phyloP scores from a whole-genome alignment of 2,888 invertebrate species.

The Eupithecia inturbata region DNA sequence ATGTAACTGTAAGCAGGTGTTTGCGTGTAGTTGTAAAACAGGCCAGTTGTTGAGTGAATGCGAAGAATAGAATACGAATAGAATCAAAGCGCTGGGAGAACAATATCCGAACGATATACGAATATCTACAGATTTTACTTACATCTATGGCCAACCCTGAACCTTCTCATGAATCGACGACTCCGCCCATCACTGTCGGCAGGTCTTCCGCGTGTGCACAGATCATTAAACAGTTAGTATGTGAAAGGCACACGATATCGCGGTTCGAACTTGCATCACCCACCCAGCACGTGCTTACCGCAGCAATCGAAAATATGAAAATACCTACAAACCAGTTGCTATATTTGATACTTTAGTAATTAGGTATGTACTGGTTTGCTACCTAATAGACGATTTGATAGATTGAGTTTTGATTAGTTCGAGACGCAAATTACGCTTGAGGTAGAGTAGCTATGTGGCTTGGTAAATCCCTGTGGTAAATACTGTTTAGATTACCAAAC shows the following conservation, averaged over 20 bases:
- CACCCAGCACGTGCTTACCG: slow-evolving; percentile 27
- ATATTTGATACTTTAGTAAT: neutral
- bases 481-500: neutral
- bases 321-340: neutral
- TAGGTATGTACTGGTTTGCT: neutral
- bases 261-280: slow-evolving; percentile 33
- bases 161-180: slow-evolving; percentile 5
- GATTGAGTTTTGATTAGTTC: neutral
- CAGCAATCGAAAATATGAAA: neutral
- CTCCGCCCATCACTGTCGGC: slow-evolving; percentile 5
- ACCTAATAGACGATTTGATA: neutral
- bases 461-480: slow-evolving; percentile 2
- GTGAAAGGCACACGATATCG: slow-evolving; percentile 18
- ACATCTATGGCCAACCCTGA: too few relatives aligned
- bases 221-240: slow-evolving; percentile 11
- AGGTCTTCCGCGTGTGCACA: slow-evolving; percentile 14
- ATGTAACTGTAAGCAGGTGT: too few relatives aligned
- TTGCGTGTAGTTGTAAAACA: too few relatives aligned
- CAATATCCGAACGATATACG: too few relatives aligned
- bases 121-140: too few relatives aligned
- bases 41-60: too few relatives aligned
- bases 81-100: too few relatives aligned
- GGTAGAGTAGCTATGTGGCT: neutral
- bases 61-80: too few relatives aligned
- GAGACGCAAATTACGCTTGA: neutral